Evolutionary conservation across 2,888 invertebrate genomes (phyloP).

Genomic region (Cybosia mesomella): DNA sequence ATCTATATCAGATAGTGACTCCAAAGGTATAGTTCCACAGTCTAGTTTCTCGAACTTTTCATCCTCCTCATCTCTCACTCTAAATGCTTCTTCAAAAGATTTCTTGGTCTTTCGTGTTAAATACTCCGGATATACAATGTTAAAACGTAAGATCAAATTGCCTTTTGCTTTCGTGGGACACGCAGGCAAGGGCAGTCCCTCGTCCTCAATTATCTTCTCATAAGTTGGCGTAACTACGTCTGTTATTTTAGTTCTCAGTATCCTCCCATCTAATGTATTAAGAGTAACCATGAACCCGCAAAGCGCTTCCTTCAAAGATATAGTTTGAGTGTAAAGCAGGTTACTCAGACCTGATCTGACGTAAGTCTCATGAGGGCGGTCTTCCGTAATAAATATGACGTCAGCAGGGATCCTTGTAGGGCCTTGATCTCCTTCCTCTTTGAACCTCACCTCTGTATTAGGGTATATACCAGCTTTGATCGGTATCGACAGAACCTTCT

Average conservation of each 20-base stretch:
- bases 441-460: conserved; percentile 91
- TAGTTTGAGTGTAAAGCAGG: conserved; percentile 87
- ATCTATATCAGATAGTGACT: conserved; percentile 6
- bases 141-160: conserved; percentile 90
- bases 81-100: conserved; percentile 77
- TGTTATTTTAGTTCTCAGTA: conserved; percentile 89
- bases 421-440: conserved; percentile 93
- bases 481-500: conserved; percentile 91
- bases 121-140: conserved; percentile 76
- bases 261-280: conserved; percentile 90
- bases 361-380: conserved; percentile 90
- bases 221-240: conserved; percentile 91
- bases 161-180: conserved; percentile 88
- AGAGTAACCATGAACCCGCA: conserved; percentile 90
- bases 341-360: conserved; percentile 89
- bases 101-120: conserved; percentile 79
- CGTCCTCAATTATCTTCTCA: conserved; percentile 89
- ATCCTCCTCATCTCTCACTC: conserved; percentile 69
- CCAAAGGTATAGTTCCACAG: conserved; percentile 71
- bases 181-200: conserved; percentile 91
- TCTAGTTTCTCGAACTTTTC: conserved; percentile 69
- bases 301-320: conserved; percentile 90
- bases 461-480: conserved; percentile 91
- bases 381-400: conserved; percentile 91
- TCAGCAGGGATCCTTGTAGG: conserved; percentile 92